These are phyloP conservation scores for Amyelois transitella DNA, from an alignment of 1,140 invertebrate species.

Conservation along the genomic window DNA sequence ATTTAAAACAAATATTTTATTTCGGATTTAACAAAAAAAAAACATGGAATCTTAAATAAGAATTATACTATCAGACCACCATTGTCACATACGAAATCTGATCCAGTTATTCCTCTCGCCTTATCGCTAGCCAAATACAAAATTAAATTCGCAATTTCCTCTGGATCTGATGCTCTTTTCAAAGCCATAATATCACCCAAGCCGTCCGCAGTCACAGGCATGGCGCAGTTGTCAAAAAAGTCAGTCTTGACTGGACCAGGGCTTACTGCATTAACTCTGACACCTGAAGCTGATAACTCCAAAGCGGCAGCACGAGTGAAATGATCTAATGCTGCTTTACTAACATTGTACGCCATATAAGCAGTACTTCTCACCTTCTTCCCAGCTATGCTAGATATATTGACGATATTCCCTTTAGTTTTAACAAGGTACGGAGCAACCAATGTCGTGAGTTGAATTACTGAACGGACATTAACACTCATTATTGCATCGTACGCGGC, in stretches of 20 bases:
- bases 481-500: slow-evolving; percentile 81
- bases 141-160: slow-evolving; percentile 74
- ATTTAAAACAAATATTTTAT: no score
- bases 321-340: slow-evolving; percentile 85
- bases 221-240: slow-evolving; percentile 48
- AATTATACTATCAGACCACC: background rate
- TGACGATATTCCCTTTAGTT: slow-evolving; percentile 81
- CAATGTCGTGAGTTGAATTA: slow-evolving; percentile 9
- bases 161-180: slow-evolving; percentile 63
- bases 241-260: slow-evolving; percentile 81
- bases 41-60: no score
- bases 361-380: slow-evolving; percentile 36
- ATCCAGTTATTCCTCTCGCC: slow-evolving; percentile 21
- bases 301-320: slow-evolving; percentile 80
- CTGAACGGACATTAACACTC: slow-evolving; percentile 73
- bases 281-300: slow-evolving; percentile 78
- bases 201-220: background rate
- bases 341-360: slow-evolving; percentile 82
- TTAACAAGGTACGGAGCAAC: slow-evolving; percentile 13
- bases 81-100: slow-evolving; percentile 5
- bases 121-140: slow-evolving; percentile 71
- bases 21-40: no score
- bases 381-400: slow-evolving; percentile 82
- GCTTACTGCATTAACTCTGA: slow-evolving; percentile 83
- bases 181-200: slow-evolving; percentile 28